phyloP scores from a whole-genome alignment of 2,797 vertebrate species.

The Lutjanus argentimaculatus region DNA sequence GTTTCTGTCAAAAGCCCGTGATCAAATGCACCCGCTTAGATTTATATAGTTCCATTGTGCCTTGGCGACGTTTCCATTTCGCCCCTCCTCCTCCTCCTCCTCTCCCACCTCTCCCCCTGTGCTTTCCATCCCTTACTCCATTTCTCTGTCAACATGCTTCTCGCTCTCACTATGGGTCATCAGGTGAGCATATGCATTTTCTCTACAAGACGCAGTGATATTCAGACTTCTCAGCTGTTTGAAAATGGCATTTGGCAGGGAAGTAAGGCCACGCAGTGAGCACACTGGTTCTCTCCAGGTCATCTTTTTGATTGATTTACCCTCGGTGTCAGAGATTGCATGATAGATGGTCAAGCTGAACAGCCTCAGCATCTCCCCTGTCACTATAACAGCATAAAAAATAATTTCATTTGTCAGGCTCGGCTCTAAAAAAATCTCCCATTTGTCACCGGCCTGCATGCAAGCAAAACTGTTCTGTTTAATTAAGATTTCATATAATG shows the following conservation, averaged over 20 bases:
- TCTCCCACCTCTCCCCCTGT: conserved; percentile 11
- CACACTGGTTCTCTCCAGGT: conserved; percentile 19
- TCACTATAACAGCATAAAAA: conserved; percentile 52
- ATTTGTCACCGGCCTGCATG: conserved; percentile 24
- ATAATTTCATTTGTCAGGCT: conserved; percentile 56
- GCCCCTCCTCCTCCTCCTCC: conserved; percentile 29
- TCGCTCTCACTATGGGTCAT: conserved; percentile 21
- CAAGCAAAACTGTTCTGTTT: conserved; percentile 22
- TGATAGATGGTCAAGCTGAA: conserved; percentile 60
- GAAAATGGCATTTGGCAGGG: conserved; percentile 57
- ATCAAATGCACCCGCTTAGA: conserved; percentile 77
- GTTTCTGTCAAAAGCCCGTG: conserved; percentile 73
- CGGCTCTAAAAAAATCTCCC: neutral
- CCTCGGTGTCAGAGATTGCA: conserved; percentile 33
- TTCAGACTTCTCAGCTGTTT: conserved; percentile 57
- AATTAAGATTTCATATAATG: conserved; percentile 8
- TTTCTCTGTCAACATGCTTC: conserved; percentile 48
- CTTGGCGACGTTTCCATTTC: conserved; percentile 59
- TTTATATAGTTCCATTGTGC: conserved; percentile 79
- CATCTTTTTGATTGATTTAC: conserved; percentile 66
- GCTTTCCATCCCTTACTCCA: conserved; percentile 29
- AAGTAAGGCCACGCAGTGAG: conserved; percentile 1
- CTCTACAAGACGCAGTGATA: conserved; percentile 33
- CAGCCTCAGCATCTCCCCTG: conserved; percentile 38
- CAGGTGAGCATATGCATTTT: conserved; percentile 67